Evolutionary conservation across 2,797 vertebrate genomes (phyloP), one percentile per base, ranked within the genome.

Genomic region (Melanotaenia parkinsoni): DNA sequence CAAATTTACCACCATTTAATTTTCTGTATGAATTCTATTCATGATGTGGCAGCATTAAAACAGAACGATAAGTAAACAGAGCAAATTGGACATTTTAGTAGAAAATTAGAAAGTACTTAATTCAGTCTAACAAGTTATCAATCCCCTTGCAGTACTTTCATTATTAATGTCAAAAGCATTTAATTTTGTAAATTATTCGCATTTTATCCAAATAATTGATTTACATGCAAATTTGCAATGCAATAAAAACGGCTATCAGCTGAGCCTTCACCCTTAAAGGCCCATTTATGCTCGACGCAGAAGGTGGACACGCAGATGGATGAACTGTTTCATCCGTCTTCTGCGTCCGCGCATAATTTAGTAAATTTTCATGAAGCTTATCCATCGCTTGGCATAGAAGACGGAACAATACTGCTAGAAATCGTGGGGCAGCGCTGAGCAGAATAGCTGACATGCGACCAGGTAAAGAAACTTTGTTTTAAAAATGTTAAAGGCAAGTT

Each of bases 1-100:
- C 63, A 53, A 64, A 58, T 47, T 63, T 68, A 33, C 33, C 13
- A 72, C 22, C 33, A 53, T 47, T 28, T 60, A 3, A 8, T 57
- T 58, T 9, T 26, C 57, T 63, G 16, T 22, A 20, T 51, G 24
- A 50, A 33, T 43, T 59, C 1, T 54, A 11, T 43, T 58, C 11
- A n/a, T 58, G 20, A 43, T 38, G 50, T 33, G 32, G 43, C 53
- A 71, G 24, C 45, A 22, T 28, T 37, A 37, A 53, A 68, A 8
- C 20, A 30, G 43, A 37, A 56, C 2, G 22, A 20, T 14, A 28
- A 70, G 58, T 33, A 35, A 14, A 10, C 63, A 22, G 67, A 54
- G 6, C 7, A 69, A 4, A 12, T 20, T 47, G 45, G 18, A 9
- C 18, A 47, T 47, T 47, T 47, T 47, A 20, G 1, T 45, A 18